phyloP scores from a whole-genome alignment of 2,797 vertebrate genomes.

The Helicolenus hilgendorfi region DNA sequence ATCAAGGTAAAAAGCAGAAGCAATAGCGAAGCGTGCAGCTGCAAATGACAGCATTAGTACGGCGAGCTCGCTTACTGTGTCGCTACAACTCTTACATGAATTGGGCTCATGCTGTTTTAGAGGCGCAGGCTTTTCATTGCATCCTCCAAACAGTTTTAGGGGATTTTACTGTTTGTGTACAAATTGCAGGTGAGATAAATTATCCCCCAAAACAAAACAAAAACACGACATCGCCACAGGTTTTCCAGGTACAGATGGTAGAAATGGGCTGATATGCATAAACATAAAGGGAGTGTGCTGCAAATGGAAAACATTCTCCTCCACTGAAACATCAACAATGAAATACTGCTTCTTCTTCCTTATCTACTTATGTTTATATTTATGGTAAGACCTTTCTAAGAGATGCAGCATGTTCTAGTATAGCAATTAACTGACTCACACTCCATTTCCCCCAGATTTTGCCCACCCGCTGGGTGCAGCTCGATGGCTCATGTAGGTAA shows the following conservation, averaged over 20 bases:
- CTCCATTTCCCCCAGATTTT: constrained; percentile 24
- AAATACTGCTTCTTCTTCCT: constrained; percentile 23
- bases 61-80: constrained; percentile 2
- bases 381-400: constrained; percentile 31
- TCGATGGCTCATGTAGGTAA: constrained; percentile 70
- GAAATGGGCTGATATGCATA: neutral
- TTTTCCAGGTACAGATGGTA: constrained; percentile 20
- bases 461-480: constrained; percentile 41
- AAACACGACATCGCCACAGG: constrained; percentile 21
- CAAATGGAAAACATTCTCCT: constrained; percentile 40
- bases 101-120: constrained; percentile 42
- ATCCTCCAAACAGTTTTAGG: neutral
- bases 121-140: neutral
- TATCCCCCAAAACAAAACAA: neutral
- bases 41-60: constrained; percentile 24
- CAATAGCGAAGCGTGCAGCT: neutral
- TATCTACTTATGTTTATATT: constrained; percentile 46
- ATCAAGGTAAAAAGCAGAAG: constrained; percentile 24
- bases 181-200: constrained; percentile 43
- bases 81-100: constrained; percentile 24
- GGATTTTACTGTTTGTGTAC: neutral
- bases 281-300: constrained; percentile 11
- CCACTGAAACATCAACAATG: constrained; percentile 39
- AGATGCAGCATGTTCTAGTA: constrained; percentile 35
- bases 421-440: constrained; percentile 59